Base-by-base conservation (phyloP, 2,113 vertebrate genomes). In the Silurus asotus region DNA sequence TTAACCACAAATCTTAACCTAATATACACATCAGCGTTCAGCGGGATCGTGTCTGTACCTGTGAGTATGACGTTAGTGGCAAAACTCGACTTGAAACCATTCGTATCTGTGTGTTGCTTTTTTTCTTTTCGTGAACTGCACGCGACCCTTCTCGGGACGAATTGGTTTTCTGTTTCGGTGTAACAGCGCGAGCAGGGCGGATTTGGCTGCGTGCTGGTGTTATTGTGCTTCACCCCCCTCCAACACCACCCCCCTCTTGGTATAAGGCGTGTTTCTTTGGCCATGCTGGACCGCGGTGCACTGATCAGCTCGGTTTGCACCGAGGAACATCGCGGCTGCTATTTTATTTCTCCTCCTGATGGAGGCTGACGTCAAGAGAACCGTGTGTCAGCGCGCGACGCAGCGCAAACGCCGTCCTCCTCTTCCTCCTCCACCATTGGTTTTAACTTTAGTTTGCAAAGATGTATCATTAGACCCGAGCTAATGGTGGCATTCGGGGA, bases 311-410 rank as follows among this genome's bases (percentile, higher is more conserved):
- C 8, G 17, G n/a, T 17, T 20, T 75, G 56, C 77, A 81, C 45
- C 51, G 67, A 72, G 9, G 7, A 69, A 82, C 79, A 72, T 81
- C 79, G 58, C 79, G 62, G 69, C 25, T 20, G 82, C 23, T 67
- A 20, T 65, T 82, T 76, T 76, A 58, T 76, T 87, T 48, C 80
- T 76, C 49, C 51, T 77, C 49, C 70, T 87, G 86, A 87, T 87
- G 81, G 74, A 87, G 80, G 86, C 81, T 87, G 86, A 87, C 86
- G 86, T 87, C 86, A 87, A 58, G 85, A 19, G 62, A 85, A 56
- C 61, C 2, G 62, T 7, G 79, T 75, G 85, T 86, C 85, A 56
- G 79, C 45, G 79, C 77, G 84, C 55, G 83, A 61, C 58, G 77
- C 55, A 23, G 79, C 72, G 69, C 56, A 72, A 81, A 62, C 55